Evolutionary conservation across 2,797 vertebrate genomes (phyloP).

Genomic region (Sebastes minor): DNA sequence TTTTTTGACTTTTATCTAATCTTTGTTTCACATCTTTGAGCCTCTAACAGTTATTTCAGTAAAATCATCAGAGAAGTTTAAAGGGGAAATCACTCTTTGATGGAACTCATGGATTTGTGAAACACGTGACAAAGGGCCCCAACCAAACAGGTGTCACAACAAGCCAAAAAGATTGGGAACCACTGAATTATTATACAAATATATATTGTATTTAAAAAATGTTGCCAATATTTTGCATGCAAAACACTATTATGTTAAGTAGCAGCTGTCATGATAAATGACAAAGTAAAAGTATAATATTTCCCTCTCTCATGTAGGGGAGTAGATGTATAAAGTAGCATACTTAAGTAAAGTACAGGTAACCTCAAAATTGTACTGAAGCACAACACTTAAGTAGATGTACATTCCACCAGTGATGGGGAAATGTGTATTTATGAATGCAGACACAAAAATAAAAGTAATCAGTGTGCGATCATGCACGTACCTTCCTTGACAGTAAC

Average conservation of each 20-base stretch:
- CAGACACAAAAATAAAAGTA: not conserved
- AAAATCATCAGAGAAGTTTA: not conserved
- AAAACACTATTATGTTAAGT: not conserved
- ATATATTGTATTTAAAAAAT: not conserved
- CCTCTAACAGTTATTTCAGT: not conserved
- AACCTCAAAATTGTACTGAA: not conserved
- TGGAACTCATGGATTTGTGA: not conserved
- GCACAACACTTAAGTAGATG: not conserved
- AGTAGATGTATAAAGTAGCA: not conserved
- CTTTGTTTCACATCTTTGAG: not conserved
- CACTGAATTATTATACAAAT: not conserved
- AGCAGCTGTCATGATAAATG: not conserved
- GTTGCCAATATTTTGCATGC: not conserved
- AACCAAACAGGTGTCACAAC: not conserved
- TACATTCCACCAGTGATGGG: not conserved
- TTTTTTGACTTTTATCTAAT: not conserved
- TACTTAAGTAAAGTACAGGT: not conserved
- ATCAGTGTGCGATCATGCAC: not conserved
- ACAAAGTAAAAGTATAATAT: not conserved
- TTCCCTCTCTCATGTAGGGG: not conserved
- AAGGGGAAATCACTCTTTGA: not conserved
- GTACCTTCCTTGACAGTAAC: constrained; percentile 51
- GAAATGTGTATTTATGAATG: not conserved
- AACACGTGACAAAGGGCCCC: not conserved
- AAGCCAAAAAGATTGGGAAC: not conserved